A percentile compares a stretch with the other conserved stretches of the same genome.
phyloP scores from a whole-genome alignment of 2,113 vertebrate genomes.

The Odocoileus virginianus region DNA sequence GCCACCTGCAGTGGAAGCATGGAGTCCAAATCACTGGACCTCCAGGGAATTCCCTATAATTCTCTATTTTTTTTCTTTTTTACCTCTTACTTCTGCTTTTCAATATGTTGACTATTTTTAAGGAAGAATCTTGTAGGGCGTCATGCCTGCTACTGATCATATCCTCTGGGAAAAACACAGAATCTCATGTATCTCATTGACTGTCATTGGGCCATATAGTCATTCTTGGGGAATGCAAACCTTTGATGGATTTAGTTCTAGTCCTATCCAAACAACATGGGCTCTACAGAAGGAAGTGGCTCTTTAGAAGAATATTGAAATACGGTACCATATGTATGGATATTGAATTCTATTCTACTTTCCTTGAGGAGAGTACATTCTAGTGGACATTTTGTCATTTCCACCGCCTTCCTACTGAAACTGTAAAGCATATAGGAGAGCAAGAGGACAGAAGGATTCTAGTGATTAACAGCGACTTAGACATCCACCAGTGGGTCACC shows the following conservation, averaged over 20 bases:
- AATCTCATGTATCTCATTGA: background rate
- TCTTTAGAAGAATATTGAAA: background rate
- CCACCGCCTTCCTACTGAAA: background rate
- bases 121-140: background rate
- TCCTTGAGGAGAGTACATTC: background rate
- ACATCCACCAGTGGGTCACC: background rate
- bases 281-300: background rate
- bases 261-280: background rate
- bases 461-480: background rate
- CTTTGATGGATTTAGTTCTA: background rate
- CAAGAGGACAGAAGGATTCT: background rate
- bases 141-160: background rate
- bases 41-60: background rate
- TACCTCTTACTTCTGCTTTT: background rate
- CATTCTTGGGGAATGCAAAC: background rate
- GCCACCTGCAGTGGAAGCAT: background rate
- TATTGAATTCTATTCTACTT: background rate
- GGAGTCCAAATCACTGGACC: background rate
- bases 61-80: background rate
- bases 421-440: background rate
- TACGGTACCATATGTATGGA: background rate
- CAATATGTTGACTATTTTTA: background rate
- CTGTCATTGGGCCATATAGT: background rate
- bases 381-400: background rate
- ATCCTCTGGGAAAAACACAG: background rate